phyloP scores from a whole-genome alignment of 2,797 vertebrate species.

The Xerus rutilus region DNA sequence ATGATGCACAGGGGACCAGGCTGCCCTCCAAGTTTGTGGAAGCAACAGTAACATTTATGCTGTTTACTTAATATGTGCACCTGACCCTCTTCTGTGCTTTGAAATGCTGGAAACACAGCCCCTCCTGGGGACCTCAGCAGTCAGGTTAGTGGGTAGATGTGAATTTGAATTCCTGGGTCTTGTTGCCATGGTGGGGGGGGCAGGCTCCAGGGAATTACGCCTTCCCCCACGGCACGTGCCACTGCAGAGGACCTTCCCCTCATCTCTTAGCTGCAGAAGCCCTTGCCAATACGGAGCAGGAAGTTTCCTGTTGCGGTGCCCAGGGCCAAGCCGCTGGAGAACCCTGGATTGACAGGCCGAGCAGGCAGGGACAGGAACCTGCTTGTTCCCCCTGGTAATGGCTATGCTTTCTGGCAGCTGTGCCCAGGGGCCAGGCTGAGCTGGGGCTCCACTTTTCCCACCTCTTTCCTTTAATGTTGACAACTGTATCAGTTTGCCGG shows the following conservation, averaged over 20 bases:
- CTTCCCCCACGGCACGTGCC: not conserved
- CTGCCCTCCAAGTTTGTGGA: not conserved
- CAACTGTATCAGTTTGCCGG: rapidly evolving
- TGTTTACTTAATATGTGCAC: rapidly evolving
- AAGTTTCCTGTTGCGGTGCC: not conserved
- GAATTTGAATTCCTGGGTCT: too few relatives aligned
- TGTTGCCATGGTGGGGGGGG: too few relatives aligned
- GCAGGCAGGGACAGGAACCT: not conserved
- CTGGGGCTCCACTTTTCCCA: too few relatives aligned
- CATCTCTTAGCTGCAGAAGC: not conserved
- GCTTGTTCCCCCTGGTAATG: not conserved
- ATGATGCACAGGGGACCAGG: rapidly evolving
- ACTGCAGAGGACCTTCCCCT: not conserved
- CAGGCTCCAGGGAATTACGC: too few relatives aligned
- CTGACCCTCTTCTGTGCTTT: not conserved
- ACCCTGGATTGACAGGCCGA: too few relatives aligned
- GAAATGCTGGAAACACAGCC: too few relatives aligned
- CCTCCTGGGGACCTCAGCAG: not conserved
- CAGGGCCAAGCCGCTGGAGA: not conserved
- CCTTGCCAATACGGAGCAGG: rapidly evolving
- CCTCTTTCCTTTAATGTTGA: not conserved
- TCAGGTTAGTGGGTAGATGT: not conserved
- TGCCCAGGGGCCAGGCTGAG: not conserved
- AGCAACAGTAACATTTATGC: rapidly evolving
- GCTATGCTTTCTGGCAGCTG: not conserved